These are phyloP conservation scores for Apodemia zela DNA, from an alignment of 2,888 invertebrate species.

Conservation along the genomic window DNA sequence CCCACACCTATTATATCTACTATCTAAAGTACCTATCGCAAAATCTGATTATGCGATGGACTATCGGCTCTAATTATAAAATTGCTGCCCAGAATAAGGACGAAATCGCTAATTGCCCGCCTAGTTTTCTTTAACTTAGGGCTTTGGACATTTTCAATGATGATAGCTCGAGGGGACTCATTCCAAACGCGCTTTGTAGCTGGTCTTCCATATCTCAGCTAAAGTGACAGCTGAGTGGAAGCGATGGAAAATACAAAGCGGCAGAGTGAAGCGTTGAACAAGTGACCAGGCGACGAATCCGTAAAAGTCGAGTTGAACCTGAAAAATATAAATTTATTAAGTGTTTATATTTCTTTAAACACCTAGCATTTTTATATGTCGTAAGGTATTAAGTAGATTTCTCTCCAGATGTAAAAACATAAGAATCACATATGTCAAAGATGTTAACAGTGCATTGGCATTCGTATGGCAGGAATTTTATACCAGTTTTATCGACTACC, in stretches of 20 bases:
- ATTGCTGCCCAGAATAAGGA: slow-evolving; percentile 73
- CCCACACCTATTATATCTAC: slow-evolving; percentile 51
- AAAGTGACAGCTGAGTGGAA: slow-evolving; percentile 97
- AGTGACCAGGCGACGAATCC: slow-evolving; percentile 96
- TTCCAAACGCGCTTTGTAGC: slow-evolving; percentile 94
- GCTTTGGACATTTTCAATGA: slow-evolving; percentile 46
- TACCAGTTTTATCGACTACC: too few species aligned
- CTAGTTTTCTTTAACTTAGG: slow-evolving; percentile 20
- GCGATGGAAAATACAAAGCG: slow-evolving; percentile 97
- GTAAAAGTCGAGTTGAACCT: slow-evolving; percentile 93
- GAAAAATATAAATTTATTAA: slow-evolving; percentile 33
- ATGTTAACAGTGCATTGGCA: too few species aligned
- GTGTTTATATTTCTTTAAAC: background rate
- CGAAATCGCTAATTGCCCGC: slow-evolving; percentile 48
- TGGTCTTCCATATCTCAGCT: slow-evolving; percentile 97
- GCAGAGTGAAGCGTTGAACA: slow-evolving; percentile 94
- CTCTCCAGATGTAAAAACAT: too few species aligned
- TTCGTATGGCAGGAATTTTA: too few species aligned
- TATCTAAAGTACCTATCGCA: slow-evolving; percentile 49
- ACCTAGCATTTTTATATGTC: too few species aligned
- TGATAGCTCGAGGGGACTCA: slow-evolving; percentile 67
- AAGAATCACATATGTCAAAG: too few species aligned
- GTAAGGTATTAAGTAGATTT: too few species aligned
- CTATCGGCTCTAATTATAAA: slow-evolving; percentile 60
- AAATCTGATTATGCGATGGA: slow-evolving; percentile 61